Percentiles rank a stretch among this genome's conserved stretches.
Conservation (phyloP, 2,797 vertebrate genomes). For the Chaunax sp. region DNA sequence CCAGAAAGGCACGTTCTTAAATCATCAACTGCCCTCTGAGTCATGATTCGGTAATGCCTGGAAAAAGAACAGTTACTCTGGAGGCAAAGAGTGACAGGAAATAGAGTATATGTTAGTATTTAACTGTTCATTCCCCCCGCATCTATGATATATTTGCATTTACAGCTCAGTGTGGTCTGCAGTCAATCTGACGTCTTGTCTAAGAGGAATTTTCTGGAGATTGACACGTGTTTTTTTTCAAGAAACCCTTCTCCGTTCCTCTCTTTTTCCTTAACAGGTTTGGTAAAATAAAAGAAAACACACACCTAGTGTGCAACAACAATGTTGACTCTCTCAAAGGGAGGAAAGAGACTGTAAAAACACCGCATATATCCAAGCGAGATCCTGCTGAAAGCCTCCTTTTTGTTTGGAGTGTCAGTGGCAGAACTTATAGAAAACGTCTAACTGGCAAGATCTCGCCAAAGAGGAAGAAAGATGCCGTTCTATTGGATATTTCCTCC, state of each 20-base stretch:
- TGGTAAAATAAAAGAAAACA: constrained; percentile 45
- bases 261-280: constrained; percentile 26
- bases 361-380: constrained; percentile 46
- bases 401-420: constrained; percentile 58
- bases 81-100: constrained; percentile 16
- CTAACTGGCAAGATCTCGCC: constrained; percentile 58
- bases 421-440: constrained; percentile 57
- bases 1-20: constrained; percentile 38
- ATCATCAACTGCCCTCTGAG: constrained; percentile 40
- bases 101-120: constrained; percentile 4
- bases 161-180: constrained; percentile 1
- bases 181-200: constrained; percentile 8
- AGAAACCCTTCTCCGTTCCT: constrained; percentile 21
- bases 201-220: constrained; percentile 8
- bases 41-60: constrained; percentile 31
- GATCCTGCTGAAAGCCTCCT: constrained; percentile 64
- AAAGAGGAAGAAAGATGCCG: constrained; percentile 71
- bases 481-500: constrained; percentile 87
- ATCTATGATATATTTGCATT: constrained; percentile 7
- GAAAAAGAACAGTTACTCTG: constrained; percentile 33
- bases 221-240: neutral
- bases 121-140: constrained; percentile 28
- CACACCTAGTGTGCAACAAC: constrained; percentile 37
- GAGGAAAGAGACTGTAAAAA: constrained; percentile 68
- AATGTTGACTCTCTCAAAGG: constrained; percentile 57